Evolutionary conservation across 2,888 invertebrate species (phyloP), one percentile per base, ranked within the genome.

Genomic region (Eupithecia dodoneata): DNA sequence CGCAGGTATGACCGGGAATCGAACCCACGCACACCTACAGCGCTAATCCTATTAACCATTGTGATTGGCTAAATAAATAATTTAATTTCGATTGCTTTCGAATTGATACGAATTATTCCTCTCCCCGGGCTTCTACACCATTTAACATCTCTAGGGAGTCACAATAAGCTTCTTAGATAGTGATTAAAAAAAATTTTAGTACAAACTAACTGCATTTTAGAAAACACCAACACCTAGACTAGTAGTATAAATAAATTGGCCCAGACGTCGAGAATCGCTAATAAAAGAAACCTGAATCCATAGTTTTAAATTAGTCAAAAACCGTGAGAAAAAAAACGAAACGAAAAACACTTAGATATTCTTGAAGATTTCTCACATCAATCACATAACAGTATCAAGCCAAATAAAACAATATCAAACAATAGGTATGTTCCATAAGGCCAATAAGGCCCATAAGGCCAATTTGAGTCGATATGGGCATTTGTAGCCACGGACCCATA

Each of bases 1-100:
- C 87, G 87, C 90, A 89, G 91, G 90, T 90, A 91, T 85, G 73
- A 47, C 47, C 81, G 85, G 89, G 92, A 91, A 85, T 89, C 87
- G 90, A 92, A 92, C 93, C 92, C 93, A 93, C 93, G 90, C 91
- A 90, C 41, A 69, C 87, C 86, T 87, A 81, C 67, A 44, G 10
- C 72, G 72, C 86, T 94, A 94, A 94, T 94, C 93, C 93, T 94
- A 94, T 94, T 93, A 94, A 86, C 89, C 70, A 74, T 93, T 94
- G 92, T 93, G 88, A 88, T 88, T 89, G 87, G 88, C 89, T 88
- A 92, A 93, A 92, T 91, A 93, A 93, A 92, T 91, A 91, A 92
- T 92, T 93, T 91, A 93, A 91, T 92, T 93, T 90, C 90, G 85
- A 92, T 92, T 87, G 84, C 83, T 87, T 91, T 88, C 86, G 88